Evolutionary conservation across 2,888 invertebrate genomes (phyloP).

Genomic region (Mesoligia furuncula): DNA sequence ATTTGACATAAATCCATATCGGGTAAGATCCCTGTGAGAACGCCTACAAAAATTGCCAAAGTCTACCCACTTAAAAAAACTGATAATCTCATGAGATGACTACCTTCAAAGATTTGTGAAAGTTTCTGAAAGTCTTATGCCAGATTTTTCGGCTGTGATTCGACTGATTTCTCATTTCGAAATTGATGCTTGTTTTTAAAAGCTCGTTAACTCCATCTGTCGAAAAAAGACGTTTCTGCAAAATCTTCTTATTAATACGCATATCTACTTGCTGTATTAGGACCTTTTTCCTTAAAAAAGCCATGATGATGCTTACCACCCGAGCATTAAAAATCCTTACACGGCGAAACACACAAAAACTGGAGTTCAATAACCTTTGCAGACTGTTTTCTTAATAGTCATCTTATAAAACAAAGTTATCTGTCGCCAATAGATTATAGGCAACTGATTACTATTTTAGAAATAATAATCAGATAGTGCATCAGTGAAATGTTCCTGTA

Average conservation of each 20-base stretch:
- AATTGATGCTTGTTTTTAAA: neutral
- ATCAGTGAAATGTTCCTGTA: conserved; percentile 10
- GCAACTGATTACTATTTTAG: conserved; percentile 9
- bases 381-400: conserved; percentile 20
- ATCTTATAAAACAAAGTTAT: conserved; percentile 13
- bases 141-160: neutral
- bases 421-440: conserved; percentile 18
- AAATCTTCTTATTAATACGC: neutral
- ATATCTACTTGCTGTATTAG: neutral
- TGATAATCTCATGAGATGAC: conserved; percentile 17
- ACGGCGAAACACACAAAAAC: conserved; percentile 16
- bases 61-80: conserved; percentile 48
- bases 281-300: conserved; percentile 19
- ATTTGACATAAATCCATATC: conserved; percentile 63
- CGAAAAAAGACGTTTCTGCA: neutral
- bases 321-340: conserved; percentile 19
- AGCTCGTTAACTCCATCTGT: neutral
- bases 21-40: conserved; percentile 56
- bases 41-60: conserved; percentile 54
- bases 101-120: conserved; percentile 4
- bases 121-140: neutral
- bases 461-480: neutral
- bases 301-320: neutral
- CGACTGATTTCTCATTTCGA: neutral
- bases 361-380: conserved; percentile 44